Percentiles rank a stretch among this genome's conserved stretches.
Evolutionary conservation across 2,113 vertebrate genomes (phyloP).

Genomic region (Catharus bicknelli): DNA sequence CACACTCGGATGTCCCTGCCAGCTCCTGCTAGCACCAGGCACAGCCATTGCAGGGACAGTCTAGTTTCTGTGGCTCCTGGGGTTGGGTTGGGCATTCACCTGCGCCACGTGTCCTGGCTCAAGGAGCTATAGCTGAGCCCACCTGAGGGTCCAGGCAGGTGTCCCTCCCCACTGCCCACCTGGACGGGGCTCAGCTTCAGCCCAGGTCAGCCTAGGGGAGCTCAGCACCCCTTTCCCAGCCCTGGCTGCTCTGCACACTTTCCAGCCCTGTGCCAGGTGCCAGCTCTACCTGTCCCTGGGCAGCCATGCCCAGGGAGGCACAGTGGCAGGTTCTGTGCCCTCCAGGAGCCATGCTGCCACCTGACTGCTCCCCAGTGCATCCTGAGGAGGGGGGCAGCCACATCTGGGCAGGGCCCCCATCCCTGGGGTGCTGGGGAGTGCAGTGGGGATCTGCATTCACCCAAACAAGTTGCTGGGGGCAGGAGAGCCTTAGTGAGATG

Average conservation of each 20-base stretch:
- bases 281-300: not conserved
- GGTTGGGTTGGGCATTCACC: not conserved
- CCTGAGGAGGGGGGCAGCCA: not conserved
- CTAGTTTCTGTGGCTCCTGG: not conserved
- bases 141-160: not conserved
- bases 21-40: not conserved
- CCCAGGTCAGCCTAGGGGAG: not conserved
- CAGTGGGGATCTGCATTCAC: rapidly evolving
- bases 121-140: not conserved
- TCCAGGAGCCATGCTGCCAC: not conserved
- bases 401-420: rapidly evolving
- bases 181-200: not conserved
- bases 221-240: not conserved
- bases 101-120: not conserved
- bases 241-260: not conserved
- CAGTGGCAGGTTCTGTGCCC: not conserved
- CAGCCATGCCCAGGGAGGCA: rapidly evolving
- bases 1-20: not conserved
- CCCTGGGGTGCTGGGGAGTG: not conserved
- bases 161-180: not conserved
- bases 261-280: rapidly evolving
- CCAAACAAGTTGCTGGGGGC: not conserved
- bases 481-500: not conserved
- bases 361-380: not conserved
- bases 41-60: not conserved